A percentile compares a stretch with the other conserved stretches of the same genome.
Evolutionary conservation across 2,113 vertebrate species (phyloP).

Genomic region (Semicossyphus pulcher): DNA sequence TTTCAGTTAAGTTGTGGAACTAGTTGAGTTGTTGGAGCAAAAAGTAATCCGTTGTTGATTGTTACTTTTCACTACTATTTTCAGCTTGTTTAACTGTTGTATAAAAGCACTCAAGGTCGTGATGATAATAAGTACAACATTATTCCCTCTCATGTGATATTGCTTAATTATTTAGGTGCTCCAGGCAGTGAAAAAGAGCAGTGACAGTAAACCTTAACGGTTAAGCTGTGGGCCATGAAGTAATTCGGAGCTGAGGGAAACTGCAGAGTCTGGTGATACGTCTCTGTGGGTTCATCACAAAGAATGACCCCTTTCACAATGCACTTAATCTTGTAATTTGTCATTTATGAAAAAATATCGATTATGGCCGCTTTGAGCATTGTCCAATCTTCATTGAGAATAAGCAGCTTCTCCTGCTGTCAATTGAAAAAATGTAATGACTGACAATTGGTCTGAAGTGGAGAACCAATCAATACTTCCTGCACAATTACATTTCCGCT

Average conservation of each 20-base stretch:
- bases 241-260: not conserved
- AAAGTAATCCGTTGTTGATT: too few species aligned
- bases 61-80: too few species aligned
- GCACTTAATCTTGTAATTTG: not conserved
- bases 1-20: too few species aligned
- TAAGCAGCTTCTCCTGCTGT: not conserved
- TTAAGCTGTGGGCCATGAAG: too few species aligned
- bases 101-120: too few species aligned
- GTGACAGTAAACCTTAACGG: not conserved
- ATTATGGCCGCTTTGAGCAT: not conserved
- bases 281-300: not conserved
- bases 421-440: slow-evolving; percentile 15
- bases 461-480: slow-evolving; percentile 36
- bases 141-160: too few species aligned
- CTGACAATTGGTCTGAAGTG: slow-evolving; percentile 26
- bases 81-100: too few species aligned
- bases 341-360: not conserved
- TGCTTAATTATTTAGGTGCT: too few species aligned
- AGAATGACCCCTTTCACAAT: not conserved
- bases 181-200: not conserved
- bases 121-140: too few species aligned
- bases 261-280: too few species aligned
- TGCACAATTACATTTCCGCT: slow-evolving; percentile 29
- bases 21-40: too few species aligned
- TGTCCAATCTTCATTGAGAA: not conserved